Evolutionary conservation across 2,113 vertebrate genomes (phyloP).

Genomic region (Pelecanoides urinatrix): DNA sequence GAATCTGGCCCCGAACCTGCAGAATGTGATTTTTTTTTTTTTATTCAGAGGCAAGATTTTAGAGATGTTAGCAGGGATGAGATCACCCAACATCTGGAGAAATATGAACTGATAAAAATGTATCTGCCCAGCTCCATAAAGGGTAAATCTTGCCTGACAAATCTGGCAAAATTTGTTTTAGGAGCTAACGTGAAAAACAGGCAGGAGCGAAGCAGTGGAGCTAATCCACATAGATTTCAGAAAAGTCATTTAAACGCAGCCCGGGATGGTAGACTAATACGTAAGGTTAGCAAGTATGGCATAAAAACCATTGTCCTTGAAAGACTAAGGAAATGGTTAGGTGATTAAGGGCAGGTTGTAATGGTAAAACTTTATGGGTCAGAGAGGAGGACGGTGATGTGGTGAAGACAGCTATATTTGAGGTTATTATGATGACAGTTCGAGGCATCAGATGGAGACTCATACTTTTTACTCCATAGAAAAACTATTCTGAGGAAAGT

Average conservation of each 20-base stretch:
- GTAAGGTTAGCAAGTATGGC: constrained; percentile 63
- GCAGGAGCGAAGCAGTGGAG: constrained; percentile 32
- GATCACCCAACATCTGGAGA: constrained; percentile 46
- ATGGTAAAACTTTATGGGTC: constrained; percentile 72
- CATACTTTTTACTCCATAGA: neutral
- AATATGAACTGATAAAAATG: constrained; percentile 48
- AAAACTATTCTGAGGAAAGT: constrained; percentile 31
- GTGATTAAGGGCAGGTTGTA: constrained; percentile 67
- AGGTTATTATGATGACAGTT: constrained; percentile 60
- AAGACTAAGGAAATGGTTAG: constrained; percentile 66
- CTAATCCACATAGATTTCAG: constrained; percentile 63
- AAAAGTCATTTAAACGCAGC: constrained; percentile 60
- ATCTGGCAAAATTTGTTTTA: constrained; percentile 51
- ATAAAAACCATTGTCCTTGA: constrained; percentile 73
- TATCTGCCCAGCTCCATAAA: constrained; percentile 35
- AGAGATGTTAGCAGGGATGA: constrained; percentile 12
- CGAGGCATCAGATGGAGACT: constrained; percentile 40
- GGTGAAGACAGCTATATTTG: constrained; percentile 64
- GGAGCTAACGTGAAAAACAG: constrained; percentile 44
- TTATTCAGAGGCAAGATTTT: neutral
- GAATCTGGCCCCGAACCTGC: neutral
- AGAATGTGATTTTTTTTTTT: neutral
- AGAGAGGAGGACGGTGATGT: constrained; percentile 63
- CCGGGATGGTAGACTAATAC: constrained; percentile 52
- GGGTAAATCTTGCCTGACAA: constrained; percentile 45